Percentiles rank a stretch among this genome's conserved stretches.
Conservation (phyloP, 2,797 vertebrate genomes). For the Myiotriccus ornatus region DNA sequence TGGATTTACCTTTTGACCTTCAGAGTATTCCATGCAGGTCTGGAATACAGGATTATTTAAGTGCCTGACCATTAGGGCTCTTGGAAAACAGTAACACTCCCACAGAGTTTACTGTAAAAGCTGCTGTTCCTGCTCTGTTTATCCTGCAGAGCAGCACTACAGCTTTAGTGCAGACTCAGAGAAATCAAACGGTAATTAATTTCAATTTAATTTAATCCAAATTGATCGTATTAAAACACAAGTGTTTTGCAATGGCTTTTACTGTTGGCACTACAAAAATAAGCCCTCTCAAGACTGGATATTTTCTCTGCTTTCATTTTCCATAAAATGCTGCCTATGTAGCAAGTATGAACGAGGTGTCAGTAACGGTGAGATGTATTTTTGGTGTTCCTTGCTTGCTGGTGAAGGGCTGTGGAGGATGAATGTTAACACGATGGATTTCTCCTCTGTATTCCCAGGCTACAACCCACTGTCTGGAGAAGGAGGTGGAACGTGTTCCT, state of each 20-base stretch:
- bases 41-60: background rate
- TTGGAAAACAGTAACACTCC: background rate
- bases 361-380: background rate
- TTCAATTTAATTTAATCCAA: background rate
- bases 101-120: background rate
- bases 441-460: conserved; percentile 71
- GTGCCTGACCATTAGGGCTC: background rate
- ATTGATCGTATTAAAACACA: background rate
- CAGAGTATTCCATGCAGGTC: background rate
- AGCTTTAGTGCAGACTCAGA: background rate
- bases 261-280: background rate
- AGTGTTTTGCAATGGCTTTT: background rate
- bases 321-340: background rate
- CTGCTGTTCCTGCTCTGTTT: background rate
- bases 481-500: conserved; percentile 85
- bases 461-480: conserved; percentile 88
- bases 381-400: background rate
- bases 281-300: background rate
- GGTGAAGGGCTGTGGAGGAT: background rate
- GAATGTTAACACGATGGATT: background rate
- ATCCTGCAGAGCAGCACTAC: background rate
- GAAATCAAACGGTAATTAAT: background rate
- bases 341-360: background rate
- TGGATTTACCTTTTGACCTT: background rate
- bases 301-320: background rate